Evolutionary conservation across 2,888 invertebrate genomes (phyloP), one percentile per base, ranked within the genome.

Genomic region (Rotaria socialis): DNA sequence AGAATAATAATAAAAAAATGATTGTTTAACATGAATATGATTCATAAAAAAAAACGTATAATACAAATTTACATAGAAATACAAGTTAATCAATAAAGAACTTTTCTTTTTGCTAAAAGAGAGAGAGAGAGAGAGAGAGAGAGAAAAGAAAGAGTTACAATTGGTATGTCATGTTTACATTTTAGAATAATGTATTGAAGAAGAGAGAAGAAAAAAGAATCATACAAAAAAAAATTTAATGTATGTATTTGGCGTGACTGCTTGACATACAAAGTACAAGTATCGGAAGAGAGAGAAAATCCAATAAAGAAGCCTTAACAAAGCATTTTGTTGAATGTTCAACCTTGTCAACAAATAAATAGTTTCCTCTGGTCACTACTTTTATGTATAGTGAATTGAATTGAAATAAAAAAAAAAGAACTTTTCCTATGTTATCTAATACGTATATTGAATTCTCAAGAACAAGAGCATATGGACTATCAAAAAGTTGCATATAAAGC

Each of bases 211-310:
- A 16, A 27, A 19, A 41, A 41, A 67, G 6, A 22, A 55, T 6
- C 3, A 55, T 22, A 19, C 19, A 0, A 67, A 14, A 27, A 67
- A 67, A 67, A 41, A 19, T 19, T 2, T 67, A 35, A 67, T 19
- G 35, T 67, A 67, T 67, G 67, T 35, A 67, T 67, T 67, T 67
- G 67, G 67, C 67, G 67, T 67, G 67, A 67, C 67, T 67, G 19
- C 67, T 67, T 19, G 19, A 35, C 19, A 67, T 19, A 35, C 16
- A 67, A 0, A 67, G 22, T 22, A 55, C 4, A 35, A 35, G 55
- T 22, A 55, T 55, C 22, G 22, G 22, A 55, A 22, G 60, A 60
- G 27, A 35, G 35, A 67, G 35, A 35, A 41, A 67, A 27, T 67
- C 67, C 35, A 67, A 35, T 67, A 67, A 67, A 16, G 67, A 67